Percentiles rank a stretch among this genome's conserved stretches.
Conservation (phyloP, 1,140 invertebrate species). For the Archegozetes longisetosus region DNA sequence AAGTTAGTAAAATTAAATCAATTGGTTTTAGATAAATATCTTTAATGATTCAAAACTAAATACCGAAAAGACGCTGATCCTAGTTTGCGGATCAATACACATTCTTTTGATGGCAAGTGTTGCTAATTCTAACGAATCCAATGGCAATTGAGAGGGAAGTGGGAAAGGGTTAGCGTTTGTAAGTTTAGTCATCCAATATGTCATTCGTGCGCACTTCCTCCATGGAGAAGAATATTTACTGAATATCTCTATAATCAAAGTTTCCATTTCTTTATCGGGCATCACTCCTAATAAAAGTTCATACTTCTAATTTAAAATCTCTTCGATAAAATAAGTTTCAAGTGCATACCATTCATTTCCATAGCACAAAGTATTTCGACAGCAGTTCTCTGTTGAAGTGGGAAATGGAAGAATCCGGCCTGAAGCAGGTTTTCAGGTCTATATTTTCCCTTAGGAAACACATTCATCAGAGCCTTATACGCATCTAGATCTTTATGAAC, state of each 20-base stretch:
- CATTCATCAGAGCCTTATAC: constrained; percentile 75
- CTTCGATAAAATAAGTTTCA: too few species aligned
- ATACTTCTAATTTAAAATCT: too few species aligned
- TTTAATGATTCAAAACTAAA: too few species aligned
- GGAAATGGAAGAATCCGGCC: constrained; percentile 75
- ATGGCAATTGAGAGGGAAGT: constrained; percentile 53
- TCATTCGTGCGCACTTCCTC: constrained; percentile 67
- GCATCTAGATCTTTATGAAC: constrained; percentile 74
- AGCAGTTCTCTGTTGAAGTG: constrained; percentile 74
- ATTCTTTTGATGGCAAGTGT: constrained; percentile 70
- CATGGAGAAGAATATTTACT: constrained; percentile 38
- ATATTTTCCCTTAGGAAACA: constrained; percentile 82
- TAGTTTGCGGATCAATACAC: constrained; percentile 59
- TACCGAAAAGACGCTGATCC: constrained; percentile 32
- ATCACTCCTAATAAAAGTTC: constrained; percentile 48
- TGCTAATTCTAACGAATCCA: constrained; percentile 60
- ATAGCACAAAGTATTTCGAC: constrained; percentile 73
- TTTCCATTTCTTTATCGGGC: constrained; percentile 71
- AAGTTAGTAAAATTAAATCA: constrained; percentile 12
- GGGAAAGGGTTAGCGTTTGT: constrained; percentile 77
- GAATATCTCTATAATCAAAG: constrained; percentile 65
- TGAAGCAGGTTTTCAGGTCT: constrained; percentile 63
- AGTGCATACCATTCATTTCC: constrained; percentile 52
- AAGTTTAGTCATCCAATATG: constrained; percentile 98
- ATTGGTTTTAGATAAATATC: background rate